Conservation (phyloP, 2,888 invertebrate genomes). For the Pammene fasciana region DNA sequence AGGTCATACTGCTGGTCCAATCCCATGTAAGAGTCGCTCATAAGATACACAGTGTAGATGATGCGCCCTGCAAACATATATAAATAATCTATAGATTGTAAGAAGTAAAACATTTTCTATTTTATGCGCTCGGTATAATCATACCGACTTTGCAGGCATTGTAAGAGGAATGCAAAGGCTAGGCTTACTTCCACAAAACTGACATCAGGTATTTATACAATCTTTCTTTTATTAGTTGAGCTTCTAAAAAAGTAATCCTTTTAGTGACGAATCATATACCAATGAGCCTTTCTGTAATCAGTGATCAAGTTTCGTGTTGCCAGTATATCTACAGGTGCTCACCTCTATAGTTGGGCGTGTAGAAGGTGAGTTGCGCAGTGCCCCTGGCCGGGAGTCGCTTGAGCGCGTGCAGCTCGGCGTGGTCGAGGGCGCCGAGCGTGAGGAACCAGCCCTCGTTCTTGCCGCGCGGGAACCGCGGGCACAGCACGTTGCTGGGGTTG, state of each 20-base stretch:
- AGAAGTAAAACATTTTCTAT: no score
- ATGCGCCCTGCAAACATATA: constrained; percentile 85
- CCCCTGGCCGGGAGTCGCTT: constrained; percentile 87
- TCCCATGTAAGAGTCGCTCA: constrained; percentile 97
- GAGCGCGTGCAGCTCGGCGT: constrained; percentile 90
- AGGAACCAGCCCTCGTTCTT: constrained; percentile 99
- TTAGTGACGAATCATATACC: no score
- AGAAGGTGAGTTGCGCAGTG: constrained; percentile 64
- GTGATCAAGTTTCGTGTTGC: no score
- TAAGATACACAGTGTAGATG: constrained; percentile 90
- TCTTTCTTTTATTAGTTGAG: no score
- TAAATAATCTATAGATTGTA: background rate
- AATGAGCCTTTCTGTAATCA: no score
- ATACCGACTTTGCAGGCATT: no score
- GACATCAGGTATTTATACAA: no score
- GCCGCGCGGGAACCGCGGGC: constrained; percentile 94
- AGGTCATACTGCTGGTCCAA: constrained; percentile 94
- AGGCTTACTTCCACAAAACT: no score
- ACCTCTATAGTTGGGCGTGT: constrained; percentile 66
- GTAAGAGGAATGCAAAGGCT: no score
- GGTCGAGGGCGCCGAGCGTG: constrained; percentile 89
- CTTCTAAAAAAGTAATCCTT: no score
- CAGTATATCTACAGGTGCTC: no score
- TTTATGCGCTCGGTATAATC: no score
- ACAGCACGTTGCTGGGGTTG: constrained; percentile 85